phyloP scores from a whole-genome alignment of 2,113 vertebrate species.

The Sciurus niger region DNA sequence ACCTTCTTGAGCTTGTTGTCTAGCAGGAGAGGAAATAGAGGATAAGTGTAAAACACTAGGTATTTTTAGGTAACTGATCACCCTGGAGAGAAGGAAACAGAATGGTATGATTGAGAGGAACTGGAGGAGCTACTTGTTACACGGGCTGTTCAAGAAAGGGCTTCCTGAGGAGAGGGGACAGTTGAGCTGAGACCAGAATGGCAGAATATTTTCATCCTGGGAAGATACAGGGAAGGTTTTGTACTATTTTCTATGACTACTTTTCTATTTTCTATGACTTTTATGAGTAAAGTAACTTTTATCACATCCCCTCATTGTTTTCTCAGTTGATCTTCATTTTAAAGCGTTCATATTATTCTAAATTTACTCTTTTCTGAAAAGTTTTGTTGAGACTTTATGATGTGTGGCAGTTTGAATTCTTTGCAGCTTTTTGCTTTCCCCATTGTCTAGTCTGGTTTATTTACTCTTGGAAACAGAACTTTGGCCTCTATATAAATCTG shows the following conservation, averaged over 20 bases:
- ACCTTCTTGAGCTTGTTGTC: background rate
- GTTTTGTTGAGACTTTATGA: slow-evolving; percentile 30
- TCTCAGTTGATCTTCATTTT: slow-evolving; percentile 11
- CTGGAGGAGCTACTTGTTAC: background rate
- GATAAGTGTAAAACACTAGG: background rate
- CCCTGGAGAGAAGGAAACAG: background rate
- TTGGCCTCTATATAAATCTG: background rate
- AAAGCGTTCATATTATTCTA: slow-evolving; percentile 22
- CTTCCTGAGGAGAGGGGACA: background rate
- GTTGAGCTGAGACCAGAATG: background rate
- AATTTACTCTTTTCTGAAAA: background rate
- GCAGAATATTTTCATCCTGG: background rate
- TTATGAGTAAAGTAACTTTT: background rate
- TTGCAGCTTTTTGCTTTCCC: background rate
- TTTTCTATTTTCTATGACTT: background rate
- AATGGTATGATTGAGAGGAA: background rate
- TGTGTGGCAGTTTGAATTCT: background rate
- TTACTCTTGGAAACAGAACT: background rate
- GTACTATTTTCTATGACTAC: background rate
- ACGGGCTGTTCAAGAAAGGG: background rate
- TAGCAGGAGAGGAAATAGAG: background rate
- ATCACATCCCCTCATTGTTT: background rate
- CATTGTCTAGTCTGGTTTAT: background rate
- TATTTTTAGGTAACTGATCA: background rate
- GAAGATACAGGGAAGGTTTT: background rate